Evolutionary conservation across 2,113 vertebrate species (phyloP).

Genomic region (Gymnorhina tibicen): DNA sequence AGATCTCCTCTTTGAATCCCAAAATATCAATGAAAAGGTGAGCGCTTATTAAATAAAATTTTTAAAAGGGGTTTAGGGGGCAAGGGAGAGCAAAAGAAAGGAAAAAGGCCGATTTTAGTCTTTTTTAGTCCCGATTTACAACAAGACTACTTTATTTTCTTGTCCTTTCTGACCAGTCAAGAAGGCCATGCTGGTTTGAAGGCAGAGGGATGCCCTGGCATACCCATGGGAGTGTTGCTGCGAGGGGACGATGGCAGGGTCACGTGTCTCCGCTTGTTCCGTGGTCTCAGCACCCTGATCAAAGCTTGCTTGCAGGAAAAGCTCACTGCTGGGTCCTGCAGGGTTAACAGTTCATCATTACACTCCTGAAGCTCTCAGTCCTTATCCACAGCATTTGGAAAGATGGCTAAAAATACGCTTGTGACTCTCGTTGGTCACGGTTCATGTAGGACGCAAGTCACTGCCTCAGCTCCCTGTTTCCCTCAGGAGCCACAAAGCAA

Average conservation of each 20-base stretch:
- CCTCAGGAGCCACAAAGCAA: background rate
- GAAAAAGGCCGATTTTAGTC: background rate
- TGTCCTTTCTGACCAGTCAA: background rate
- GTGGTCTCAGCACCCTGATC: constrained; percentile 92
- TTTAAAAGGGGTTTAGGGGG: background rate
- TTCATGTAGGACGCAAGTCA: background rate
- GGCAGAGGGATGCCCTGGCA: background rate
- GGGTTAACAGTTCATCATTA: background rate
- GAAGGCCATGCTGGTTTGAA: background rate
- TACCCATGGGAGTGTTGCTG: constrained; percentile 98
- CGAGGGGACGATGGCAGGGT: constrained; percentile 95
- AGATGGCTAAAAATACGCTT: background rate
- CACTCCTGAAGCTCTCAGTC: background rate
- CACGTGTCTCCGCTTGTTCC: constrained; percentile 94
- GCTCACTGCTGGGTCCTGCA: constrained; percentile 93
- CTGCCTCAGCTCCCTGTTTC: background rate
- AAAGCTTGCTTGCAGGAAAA: constrained; percentile 98
- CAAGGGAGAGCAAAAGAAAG: background rate
- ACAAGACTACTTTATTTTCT: background rate
- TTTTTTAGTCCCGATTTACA: background rate
- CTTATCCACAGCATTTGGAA: background rate
- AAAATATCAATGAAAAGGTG: background rate
- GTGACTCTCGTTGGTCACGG: background rate
- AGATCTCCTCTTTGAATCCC: background rate
- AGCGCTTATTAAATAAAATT: background rate